Base-by-base conservation (phyloP, 2,113 vertebrate species). In the Pangasianodon gigas region DNA sequence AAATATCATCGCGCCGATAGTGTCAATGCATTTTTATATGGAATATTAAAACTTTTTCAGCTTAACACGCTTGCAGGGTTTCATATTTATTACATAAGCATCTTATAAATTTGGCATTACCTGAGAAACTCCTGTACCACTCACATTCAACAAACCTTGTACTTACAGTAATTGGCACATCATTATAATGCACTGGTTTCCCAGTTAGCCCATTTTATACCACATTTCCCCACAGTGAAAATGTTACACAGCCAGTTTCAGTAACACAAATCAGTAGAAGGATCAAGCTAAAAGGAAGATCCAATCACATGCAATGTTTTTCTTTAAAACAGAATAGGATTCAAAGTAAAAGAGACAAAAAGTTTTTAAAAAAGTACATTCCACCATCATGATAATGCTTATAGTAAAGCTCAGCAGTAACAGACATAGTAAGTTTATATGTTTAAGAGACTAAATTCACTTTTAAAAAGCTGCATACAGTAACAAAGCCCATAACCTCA, bases 41-140 rank as follows among this genome's bases (percentile, higher is more conserved):
- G 7, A 62, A 51, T 32, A 19, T 80, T 81, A n/a, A 18, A 46
- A 0, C 5, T 29, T 88, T 82, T 54, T 26, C 60, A 82, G 18
- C n/a, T 19, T 81, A 65, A 67, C 75, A 52, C 16, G 3, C 21
- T 62, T 26, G 32, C 19, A 67, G 48, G 19, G 5, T 82, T 88
- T 82, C 41, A 83, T 71, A 79, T 83, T 54, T 7, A 88, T 83
- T 52, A 41, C 67, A 67, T 56, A 56, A 69, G 56, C 62, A 71
- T 56, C 19, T 19, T 37, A 54, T 41, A 29, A 26, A 24, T 75
- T 87, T 48, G 54, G n/a, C 75, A 26, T 69, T 26, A 32, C 87
- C 79, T 88, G 87, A 88, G 87, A 83, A 88, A 88, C 24, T 44
- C 60, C 48, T 62, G 24, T 54, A 65, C 56, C 26, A 8, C 24